phyloP scores from a whole-genome alignment of 2,888 invertebrate genomes.

The Loripinus fragilis region DNA sequence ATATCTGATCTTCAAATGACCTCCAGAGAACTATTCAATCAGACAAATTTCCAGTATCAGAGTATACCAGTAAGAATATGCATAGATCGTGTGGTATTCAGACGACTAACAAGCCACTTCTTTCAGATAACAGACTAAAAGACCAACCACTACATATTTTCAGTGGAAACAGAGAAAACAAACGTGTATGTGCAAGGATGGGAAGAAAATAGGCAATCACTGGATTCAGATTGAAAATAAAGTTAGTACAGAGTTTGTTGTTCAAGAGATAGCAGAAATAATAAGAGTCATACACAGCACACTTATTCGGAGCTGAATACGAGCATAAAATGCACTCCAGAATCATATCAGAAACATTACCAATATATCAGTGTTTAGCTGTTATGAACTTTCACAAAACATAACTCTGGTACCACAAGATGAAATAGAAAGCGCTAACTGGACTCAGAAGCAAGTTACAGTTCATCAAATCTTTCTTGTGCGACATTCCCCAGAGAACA shows the following conservation, averaged over 20 bases:
- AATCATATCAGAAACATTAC: slow-evolving; percentile 40
- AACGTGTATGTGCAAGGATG: slow-evolving; percentile 5
- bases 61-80: slow-evolving; percentile 11
- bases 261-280: slow-evolving; percentile 2
- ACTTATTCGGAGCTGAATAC: slow-evolving; percentile 41
- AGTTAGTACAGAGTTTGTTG: neutral
- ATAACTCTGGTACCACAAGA: slow-evolving; percentile 46
- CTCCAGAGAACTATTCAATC: slow-evolving; percentile 22
- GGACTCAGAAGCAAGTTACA: slow-evolving; percentile 45
- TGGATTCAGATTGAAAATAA: slow-evolving; percentile 38
- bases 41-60: slow-evolving; percentile 25
- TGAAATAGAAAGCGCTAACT: slow-evolving; percentile 45
- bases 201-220: slow-evolving; percentile 16
- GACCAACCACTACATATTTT: neutral
- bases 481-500: slow-evolving; percentile 23
- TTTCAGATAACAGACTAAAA: slow-evolving; percentile 1
- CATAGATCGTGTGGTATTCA: slow-evolving; percentile 35
- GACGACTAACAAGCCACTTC: slow-evolving; percentile 24
- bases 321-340: slow-evolving; percentile 42
- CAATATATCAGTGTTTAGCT: slow-evolving; percentile 25
- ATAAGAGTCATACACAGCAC: slow-evolving; percentile 20
- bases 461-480: slow-evolving; percentile 39
- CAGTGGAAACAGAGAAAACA: slow-evolving; percentile 38
- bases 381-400: slow-evolving; percentile 44
- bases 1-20: slow-evolving; percentile 18